These are phyloP conservation scores for Eudorcas thomsonii DNA, from an alignment of 2,113 vertebrate species.

Conservation along the genomic window DNA sequence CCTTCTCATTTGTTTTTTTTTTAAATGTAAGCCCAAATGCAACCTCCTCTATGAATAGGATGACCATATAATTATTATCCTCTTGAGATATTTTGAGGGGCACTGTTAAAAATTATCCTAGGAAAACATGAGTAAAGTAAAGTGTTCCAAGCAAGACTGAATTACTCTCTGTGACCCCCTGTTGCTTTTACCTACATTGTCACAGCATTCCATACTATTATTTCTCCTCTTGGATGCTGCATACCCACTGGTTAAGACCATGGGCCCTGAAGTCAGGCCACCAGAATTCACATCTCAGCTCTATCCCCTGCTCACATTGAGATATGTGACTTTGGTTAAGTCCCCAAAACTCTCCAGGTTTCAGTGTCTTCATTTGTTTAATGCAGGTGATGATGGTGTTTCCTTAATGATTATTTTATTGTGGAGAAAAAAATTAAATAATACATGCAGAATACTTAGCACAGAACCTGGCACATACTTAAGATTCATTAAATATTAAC, in stretches of 20 bases:
- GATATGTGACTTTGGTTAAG: neutral
- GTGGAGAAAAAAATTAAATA: slow-evolving; percentile 4
- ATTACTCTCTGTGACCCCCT: neutral
- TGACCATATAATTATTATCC: neutral
- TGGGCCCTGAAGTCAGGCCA: neutral
- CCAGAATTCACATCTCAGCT: neutral
- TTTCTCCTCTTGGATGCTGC: neutral
- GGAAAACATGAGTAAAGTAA: neutral
- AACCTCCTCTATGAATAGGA: neutral
- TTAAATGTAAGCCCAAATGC: neutral
- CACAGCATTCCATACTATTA: neutral
- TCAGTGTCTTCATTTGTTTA: neutral
- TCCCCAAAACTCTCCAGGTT: neutral
- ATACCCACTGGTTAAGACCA: neutral
- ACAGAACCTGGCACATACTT: neutral
- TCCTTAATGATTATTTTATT: slow-evolving; percentile 14
- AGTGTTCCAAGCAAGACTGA: neutral
- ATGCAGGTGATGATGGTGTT: neutral
- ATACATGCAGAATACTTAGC: neutral
- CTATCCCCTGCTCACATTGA: neutral
- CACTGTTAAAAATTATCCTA: neutral
- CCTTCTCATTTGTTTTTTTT: neutral
- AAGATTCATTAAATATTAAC: neutral
- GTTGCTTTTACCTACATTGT: neutral
- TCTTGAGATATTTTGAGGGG: neutral